Base-by-base conservation (phyloP, 2,888 invertebrate species). In the Odontocerum albicorne region DNA sequence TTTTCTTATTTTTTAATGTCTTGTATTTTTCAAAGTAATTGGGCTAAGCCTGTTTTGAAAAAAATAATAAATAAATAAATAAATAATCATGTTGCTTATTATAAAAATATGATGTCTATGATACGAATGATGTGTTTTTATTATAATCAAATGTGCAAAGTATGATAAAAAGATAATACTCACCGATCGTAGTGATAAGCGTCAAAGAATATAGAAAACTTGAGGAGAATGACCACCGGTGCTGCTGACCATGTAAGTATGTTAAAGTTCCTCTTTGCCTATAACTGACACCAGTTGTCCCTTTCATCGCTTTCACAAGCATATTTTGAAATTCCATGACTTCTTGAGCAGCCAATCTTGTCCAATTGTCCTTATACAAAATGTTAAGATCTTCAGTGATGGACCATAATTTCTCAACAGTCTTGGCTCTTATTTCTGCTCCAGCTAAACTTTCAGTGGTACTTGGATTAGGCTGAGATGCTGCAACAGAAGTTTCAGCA, bases 141-240 rank as follows among this genome's bases (percentile, higher is more conserved):
- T 8, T n/a, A n/a, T n/a, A n/a, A n/a, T n/a, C n/a, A n/a, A n/a
- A n/a, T n/a, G n/a, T n/a, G n/a, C n/a, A n/a, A 33, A 33, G 4
- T 33, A 33, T 12, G 16, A 13, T 2, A 15, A 15, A 13, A 38
- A 45, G 19, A 42, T 39, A 33, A 54, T n/a, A 75, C 87, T 86
- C 72, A 95, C 95, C 95, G 65, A 95, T 95, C 32, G 95, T 96
- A 6, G 95, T 95, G 68, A 96, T 95, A 62, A 96, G 85, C 13
- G 96, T 95, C 64, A 96, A 80, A 19, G 94, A 94, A 71, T 96
- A 96, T 44, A 96, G 81, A 69, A 96, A 91, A 64, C 94, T 92
- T 62, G 92, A 90, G 62, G 93, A 89, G 72, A 95, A 93, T 40
- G 92, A 92, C 94, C 95, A 96, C 64, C 87, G 82, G 68, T 89